Evolutionary conservation across 1,140 invertebrate species (phyloP).

Genomic region (Eumaeus atala): DNA sequence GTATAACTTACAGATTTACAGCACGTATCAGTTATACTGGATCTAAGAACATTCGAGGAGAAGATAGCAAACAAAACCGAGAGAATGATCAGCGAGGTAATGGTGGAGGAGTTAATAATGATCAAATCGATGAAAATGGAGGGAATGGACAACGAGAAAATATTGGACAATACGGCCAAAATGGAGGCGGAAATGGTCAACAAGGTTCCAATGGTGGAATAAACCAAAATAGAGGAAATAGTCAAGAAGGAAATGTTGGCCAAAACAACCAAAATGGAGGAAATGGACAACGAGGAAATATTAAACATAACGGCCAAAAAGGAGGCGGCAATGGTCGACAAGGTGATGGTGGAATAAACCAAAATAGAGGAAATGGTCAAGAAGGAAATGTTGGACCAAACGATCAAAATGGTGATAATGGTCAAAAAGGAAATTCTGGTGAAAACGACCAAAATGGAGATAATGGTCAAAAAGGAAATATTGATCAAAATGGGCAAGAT

Average conservation of each 20-base stretch:
- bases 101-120: not conserved
- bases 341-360: not conserved
- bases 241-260: not conserved
- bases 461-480: not conserved
- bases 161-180: not conserved
- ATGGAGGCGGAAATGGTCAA: not conserved
- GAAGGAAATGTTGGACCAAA: not conserved
- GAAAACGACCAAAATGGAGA: not conserved
- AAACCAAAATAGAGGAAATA: not conserved
- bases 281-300: not conserved
- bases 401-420: not conserved
- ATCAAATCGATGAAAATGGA: not conserved
- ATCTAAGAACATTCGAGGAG: not conserved
- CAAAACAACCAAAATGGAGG: not conserved
- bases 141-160: not conserved
- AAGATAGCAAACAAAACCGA: slow-evolving; percentile 6
- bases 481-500: not conserved
- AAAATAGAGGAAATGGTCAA: not conserved
- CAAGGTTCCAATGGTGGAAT: not conserved
- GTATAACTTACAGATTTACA: slow-evolving; percentile 26
- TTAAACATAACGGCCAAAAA: not conserved
- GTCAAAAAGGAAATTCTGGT: not conserved
- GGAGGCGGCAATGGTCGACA: not conserved
- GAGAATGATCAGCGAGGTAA: slow-evolving; percentile 6
- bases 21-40: slow-evolving; percentile 23